Evolutionary conservation across 2,888 invertebrate species (phyloP).

Genomic region (Drosophila planitibia): DNA sequence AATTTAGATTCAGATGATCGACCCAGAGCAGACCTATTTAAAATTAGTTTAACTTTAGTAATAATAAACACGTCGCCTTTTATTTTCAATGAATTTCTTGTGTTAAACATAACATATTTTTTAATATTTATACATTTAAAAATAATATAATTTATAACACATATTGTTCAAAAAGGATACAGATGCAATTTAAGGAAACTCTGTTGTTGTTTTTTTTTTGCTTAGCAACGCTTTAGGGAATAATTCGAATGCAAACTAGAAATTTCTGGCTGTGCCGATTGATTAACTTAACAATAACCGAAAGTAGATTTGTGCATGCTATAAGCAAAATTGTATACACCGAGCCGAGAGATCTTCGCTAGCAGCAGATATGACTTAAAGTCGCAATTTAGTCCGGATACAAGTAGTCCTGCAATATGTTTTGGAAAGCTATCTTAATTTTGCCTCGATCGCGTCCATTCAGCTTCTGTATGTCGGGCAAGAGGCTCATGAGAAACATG

Average conservation of each 20-base stretch:
- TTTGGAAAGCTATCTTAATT: slow-evolving; percentile 85
- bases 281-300: slow-evolving; percentile 29
- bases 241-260: slow-evolving; percentile 12
- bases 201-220: slow-evolving; percentile 45
- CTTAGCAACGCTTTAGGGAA: slow-evolving; percentile 57
- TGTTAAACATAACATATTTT: slow-evolving; percentile 53
- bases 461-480: slow-evolving; percentile 84
- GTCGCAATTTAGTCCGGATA: slow-evolving; percentile 82
- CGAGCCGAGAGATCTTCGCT: slow-evolving; percentile 61
- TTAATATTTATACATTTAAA: slow-evolving; percentile 68
- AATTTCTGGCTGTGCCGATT: slow-evolving; percentile 53
- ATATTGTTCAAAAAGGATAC: slow-evolving; percentile 43
- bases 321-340: slow-evolving; percentile 69
- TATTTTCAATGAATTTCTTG: slow-evolving; percentile 66
- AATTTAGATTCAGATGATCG: background rate
- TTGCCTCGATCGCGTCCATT: slow-evolving; percentile 84
- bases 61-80: slow-evolving; percentile 47
- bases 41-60: slow-evolving; percentile 24
- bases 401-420: slow-evolving; percentile 83
- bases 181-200: slow-evolving; percentile 50
- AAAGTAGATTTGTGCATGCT: slow-evolving; percentile 33
- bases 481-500: slow-evolving; percentile 84
- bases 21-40: background rate
- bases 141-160: slow-evolving; percentile 69
- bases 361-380: slow-evolving; percentile 48